Conservation (phyloP, 2,113 vertebrate species). For the Chelonoidis abingdonii region DNA sequence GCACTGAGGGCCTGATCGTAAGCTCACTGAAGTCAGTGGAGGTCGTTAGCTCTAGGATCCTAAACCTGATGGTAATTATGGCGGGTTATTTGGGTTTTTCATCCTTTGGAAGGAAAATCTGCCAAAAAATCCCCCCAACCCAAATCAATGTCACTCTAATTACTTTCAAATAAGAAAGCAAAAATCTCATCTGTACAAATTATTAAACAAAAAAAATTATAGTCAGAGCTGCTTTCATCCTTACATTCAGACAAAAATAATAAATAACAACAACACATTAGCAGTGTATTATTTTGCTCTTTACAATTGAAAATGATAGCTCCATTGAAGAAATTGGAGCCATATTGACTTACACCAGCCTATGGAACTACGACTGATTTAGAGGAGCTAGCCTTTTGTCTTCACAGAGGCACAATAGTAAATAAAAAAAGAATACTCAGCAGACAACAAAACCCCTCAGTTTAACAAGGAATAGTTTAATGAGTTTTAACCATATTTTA, state of each 20-base stretch:
- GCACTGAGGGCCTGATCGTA: background rate
- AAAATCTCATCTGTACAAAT: fast-evolving
- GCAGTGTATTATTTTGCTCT: background rate
- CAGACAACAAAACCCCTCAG: background rate
- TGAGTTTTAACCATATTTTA: background rate
- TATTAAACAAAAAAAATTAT: background rate
- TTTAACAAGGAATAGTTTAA: background rate
- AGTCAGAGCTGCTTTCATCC: background rate
- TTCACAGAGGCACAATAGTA: background rate
- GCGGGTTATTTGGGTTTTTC: fast-evolving
- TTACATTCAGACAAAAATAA: background rate
- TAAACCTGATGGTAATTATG: background rate
- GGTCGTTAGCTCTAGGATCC: background rate
- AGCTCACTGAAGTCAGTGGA: background rate
- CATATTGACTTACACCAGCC: background rate
- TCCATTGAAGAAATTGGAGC: background rate
- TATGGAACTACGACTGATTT: no score
- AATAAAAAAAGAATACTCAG: background rate
- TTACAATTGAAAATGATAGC: background rate
- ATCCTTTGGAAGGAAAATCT: background rate
- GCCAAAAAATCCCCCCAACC: background rate
- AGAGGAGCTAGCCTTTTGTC: background rate
- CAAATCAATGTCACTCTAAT: background rate
- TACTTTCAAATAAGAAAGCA: background rate
- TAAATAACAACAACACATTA: background rate